These are phyloP conservation scores for Gymnothorax javanicus DNA, from an alignment of 2,797 vertebrate species.

Conservation along the genomic window DNA sequence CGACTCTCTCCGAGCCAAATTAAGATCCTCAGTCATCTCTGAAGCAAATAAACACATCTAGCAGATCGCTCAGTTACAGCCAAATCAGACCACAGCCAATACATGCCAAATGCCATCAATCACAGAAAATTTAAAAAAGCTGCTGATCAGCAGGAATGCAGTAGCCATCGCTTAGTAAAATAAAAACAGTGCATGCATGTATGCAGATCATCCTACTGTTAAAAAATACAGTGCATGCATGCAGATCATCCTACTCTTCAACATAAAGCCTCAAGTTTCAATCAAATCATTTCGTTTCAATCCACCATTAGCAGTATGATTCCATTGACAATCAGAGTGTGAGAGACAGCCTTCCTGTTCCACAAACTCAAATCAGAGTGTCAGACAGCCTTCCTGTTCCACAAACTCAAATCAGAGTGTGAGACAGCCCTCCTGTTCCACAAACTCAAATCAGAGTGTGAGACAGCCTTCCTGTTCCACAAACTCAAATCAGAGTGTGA, in stretches of 20 bases:
- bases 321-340: too few relatives aligned
- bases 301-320: not conserved
- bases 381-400: too few relatives aligned
- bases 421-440: too few relatives aligned
- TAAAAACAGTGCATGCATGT: not conserved
- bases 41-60: not conserved
- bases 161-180: not conserved
- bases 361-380: too few relatives aligned
- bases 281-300: not conserved
- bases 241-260: not conserved
- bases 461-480: too few relatives aligned
- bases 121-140: not conserved
- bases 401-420: too few relatives aligned
- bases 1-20: too few relatives aligned
- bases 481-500: too few relatives aligned
- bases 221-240: not conserved
- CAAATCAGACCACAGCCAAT: not conserved
- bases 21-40: not conserved
- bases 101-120: not conserved
- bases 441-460: too few relatives aligned
- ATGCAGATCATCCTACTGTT: not conserved
- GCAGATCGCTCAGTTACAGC: not conserved
- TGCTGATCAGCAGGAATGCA: not conserved
- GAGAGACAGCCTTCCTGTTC: not conserved
- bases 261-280: not conserved